phyloP scores from a whole-genome alignment of 2,888 invertebrate species.

The Sycophila texana region DNA sequence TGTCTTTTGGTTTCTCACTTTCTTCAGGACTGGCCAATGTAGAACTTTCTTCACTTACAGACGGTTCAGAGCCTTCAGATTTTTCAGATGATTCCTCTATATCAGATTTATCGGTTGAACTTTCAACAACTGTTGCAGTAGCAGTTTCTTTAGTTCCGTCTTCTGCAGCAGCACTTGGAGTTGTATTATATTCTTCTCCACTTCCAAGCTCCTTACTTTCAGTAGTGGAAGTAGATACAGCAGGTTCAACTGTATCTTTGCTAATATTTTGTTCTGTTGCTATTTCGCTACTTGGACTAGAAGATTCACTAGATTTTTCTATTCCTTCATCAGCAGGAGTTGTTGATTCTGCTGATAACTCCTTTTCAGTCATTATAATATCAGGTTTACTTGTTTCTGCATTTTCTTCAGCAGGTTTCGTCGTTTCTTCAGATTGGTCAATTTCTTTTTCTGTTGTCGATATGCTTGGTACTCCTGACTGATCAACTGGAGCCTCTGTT shows the following conservation, averaged over 20 bases:
- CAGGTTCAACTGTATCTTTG: constrained; percentile 20
- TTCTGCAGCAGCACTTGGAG: not conserved
- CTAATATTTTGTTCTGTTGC: constrained; percentile 30
- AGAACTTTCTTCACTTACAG: constrained; percentile 5
- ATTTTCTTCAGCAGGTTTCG: constrained; percentile 47
- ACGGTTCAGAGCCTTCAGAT: not conserved
- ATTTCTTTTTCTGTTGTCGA: constrained; percentile 18
- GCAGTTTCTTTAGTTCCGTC: too few relatives aligned
- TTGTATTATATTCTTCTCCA: too few relatives aligned
- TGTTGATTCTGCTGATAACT: constrained; percentile 34
- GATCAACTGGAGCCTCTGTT: constrained; percentile 41
- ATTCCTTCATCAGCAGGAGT: constrained; percentile 50
- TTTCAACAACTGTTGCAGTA: not conserved
- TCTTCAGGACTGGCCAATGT: constrained; percentile 14
- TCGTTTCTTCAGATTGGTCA: constrained; percentile 29
- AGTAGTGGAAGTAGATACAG: not conserved
- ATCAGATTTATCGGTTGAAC: constrained; percentile 1
- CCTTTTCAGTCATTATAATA: constrained; percentile 32
- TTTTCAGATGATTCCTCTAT: not conserved
- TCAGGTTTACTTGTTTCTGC: constrained; percentile 48
- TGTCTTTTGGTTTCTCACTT: constrained; percentile 11
- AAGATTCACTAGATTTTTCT: constrained; percentile 54
- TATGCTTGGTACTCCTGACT: constrained; percentile 11
- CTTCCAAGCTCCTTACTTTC: constrained; percentile 6
- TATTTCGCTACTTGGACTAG: constrained; percentile 52